Conservation (phyloP, 1,140 invertebrate genomes). For the Stegodyphus mimosarum region DNA sequence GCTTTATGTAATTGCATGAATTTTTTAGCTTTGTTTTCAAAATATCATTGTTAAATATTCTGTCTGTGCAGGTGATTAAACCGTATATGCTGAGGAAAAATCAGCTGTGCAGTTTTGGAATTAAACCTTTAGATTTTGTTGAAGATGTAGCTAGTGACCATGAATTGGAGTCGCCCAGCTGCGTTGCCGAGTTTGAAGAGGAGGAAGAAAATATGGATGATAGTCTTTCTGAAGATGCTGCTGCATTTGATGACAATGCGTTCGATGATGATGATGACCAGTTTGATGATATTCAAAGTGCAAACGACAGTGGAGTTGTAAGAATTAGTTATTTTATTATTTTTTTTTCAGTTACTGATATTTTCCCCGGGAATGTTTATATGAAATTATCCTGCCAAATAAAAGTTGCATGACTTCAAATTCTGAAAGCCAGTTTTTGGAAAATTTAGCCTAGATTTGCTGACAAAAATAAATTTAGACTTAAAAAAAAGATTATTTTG, state of each 20-base stretch:
- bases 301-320: conserved; percentile 29
- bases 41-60: not conserved
- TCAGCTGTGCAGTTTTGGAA: conserved; percentile 4
- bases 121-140: conserved; percentile 39
- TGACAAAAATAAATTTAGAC: too few relatives aligned
- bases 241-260: conserved; percentile 12
- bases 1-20: too few relatives aligned
- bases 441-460: too few relatives aligned
- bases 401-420: too few relatives aligned
- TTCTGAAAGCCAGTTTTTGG: too few relatives aligned
- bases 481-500: too few relatives aligned
- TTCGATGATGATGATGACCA: conserved; percentile 26
- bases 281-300: conserved; percentile 7
- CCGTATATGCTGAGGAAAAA: conserved; percentile 46
- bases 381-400: too few relatives aligned
- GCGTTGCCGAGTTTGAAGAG: conserved; percentile 42
- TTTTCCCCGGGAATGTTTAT: too few relatives aligned
- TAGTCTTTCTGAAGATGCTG: conserved; percentile 48
- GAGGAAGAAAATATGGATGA: conserved; percentile 54
- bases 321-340: not conserved
- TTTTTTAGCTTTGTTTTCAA: not conserved
- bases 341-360: too few relatives aligned
- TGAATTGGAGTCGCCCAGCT: conserved; percentile 55
- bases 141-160: conserved; percentile 59
- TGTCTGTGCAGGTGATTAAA: conserved; percentile 26